Percentiles rank a stretch among this genome's conserved stretches.
Evolutionary conservation across 2,888 invertebrate genomes (phyloP).

Genomic region (Desoria tigrina): DNA sequence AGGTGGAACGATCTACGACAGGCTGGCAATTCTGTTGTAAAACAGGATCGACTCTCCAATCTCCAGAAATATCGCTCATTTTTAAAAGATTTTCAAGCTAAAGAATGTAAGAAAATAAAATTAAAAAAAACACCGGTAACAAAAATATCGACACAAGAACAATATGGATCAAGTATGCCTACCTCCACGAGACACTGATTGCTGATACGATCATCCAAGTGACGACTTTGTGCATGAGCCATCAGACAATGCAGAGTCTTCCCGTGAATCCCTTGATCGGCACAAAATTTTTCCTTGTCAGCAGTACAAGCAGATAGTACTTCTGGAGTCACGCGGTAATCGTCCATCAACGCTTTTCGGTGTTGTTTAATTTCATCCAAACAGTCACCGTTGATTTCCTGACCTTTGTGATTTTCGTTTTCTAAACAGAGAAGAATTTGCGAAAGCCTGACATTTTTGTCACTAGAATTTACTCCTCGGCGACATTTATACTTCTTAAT

Average conservation of each 20-base stretch:
- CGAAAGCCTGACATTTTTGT: constrained; percentile 80
- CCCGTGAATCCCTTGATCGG: constrained; percentile 73
- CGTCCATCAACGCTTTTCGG: constrained; percentile 85
- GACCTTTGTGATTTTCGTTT: constrained; percentile 69
- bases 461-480: constrained; percentile 56
- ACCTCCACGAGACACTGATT: constrained; percentile 70
- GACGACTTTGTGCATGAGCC: constrained; percentile 75
- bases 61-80: constrained; percentile 88
- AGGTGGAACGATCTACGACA: constrained; percentile 67
- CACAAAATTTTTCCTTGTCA: constrained; percentile 78
- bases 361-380: constrained; percentile 87
- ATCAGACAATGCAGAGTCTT: constrained; percentile 94
- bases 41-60: constrained; percentile 92
- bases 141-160: not conserved
- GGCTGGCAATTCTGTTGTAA: constrained; percentile 81
- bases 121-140: too few relatives aligned
- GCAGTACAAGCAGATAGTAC: constrained; percentile 81
- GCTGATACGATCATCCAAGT: constrained; percentile 68
- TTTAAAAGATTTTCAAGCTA: constrained; percentile 74
- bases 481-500: constrained; percentile 68
- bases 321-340: constrained; percentile 90
- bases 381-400: constrained; percentile 74
- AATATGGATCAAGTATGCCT: too few relatives aligned
- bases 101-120: too few relatives aligned
- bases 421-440: constrained; percentile 92